Percentiles rank a stretch among this genome's conserved stretches.
Evolutionary conservation across 1,140 invertebrate species (phyloP).

Genomic region (Anastrepha obliqua): DNA sequence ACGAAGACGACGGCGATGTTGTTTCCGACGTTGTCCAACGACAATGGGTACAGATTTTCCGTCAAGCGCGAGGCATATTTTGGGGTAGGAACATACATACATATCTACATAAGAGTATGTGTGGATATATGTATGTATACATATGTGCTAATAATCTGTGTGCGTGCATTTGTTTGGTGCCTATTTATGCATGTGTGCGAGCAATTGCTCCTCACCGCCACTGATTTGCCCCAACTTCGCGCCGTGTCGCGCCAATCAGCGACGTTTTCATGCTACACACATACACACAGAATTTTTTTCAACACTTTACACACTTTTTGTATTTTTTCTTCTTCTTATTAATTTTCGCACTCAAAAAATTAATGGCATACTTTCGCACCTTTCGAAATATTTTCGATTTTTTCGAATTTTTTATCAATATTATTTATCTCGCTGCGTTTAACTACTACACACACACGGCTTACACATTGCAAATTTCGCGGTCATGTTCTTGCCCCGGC

Average conservation of each 20-base stretch:
- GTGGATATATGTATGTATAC: not conserved
- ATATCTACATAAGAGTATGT: not conserved
- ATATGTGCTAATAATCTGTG: not conserved
- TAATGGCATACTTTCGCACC: slow-evolving; percentile 14
- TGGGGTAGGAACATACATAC: not conserved
- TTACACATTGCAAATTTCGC: not conserved
- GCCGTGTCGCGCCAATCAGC: slow-evolving; percentile 43
- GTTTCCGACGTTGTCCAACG: not conserved
- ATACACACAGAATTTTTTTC: not conserved
- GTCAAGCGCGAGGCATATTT: slow-evolving; percentile 16
- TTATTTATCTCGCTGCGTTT: not conserved
- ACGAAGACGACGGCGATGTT: not conserved
- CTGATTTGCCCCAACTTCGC: slow-evolving; percentile 7
- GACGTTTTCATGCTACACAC: slow-evolving; percentile 25
- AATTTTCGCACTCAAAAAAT: slow-evolving; percentile 41
- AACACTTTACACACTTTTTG: slow-evolving; percentile 10
- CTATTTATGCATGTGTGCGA: not conserved
- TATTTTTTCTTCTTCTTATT: not conserved
- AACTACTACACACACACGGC: slow-evolving; percentile 7
- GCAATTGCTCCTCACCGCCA: not conserved
- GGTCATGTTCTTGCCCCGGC: not conserved
- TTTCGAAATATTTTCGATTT: not conserved
- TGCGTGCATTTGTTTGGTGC: not conserved
- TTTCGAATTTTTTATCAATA: not conserved
- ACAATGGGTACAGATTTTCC: slow-evolving; percentile 51